Base-by-base conservation (phyloP, 1,140 invertebrate genomes). In the Cephus cinctus region DNA sequence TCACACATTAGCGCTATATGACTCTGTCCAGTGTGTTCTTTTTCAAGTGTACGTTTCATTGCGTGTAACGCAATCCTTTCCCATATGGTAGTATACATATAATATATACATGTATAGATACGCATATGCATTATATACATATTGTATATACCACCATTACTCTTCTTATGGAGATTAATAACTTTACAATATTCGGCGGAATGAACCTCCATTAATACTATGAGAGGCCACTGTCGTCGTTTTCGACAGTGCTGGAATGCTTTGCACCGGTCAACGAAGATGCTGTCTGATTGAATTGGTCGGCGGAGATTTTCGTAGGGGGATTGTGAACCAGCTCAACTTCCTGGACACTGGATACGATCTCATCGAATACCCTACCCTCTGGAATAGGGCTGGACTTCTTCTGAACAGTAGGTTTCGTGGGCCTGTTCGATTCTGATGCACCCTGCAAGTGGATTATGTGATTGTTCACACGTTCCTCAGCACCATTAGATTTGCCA, bases 1-100 rank as follows among this genome's bases (percentile, higher is more conserved):
- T 76, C 73, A 76, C 73, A 75, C 68, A 67, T 67, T 65, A 74
- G 65, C 70, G 63, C 71, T 75, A 74, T 67, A 69, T 51, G 68
- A 65, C 65, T 69, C 61, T 15, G 34, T 18, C 14, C 34, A n/a
- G n/a, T n/a, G n/a, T n/a, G n/a, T n/a, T n/a, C n/a, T n/a, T n/a
- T n/a, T n/a, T n/a, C n/a, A n/a, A n/a, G n/a, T n/a, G n/a, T n/a
- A n/a, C n/a, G n/a, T n/a, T n/a, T n/a, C n/a, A n/a, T n/a, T n/a
- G n/a, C n/a, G n/a, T n/a, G n/a, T n/a, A n/a, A n/a, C n/a, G n/a
- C n/a, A n/a, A n/a, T n/a, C n/a, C n/a, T n/a, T n/a, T n/a, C n/a
- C n/a, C n/a, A n/a, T n/a, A n/a, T n/a, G n/a, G n/a, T n/a, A n/a
- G n/a, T n/a, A n/a, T n/a, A n/a, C n/a, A n/a, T n/a, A n/a, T n/a